Evolutionary conservation across 2,113 vertebrate species (phyloP).

Genomic region (Promerops cafer): DNA sequence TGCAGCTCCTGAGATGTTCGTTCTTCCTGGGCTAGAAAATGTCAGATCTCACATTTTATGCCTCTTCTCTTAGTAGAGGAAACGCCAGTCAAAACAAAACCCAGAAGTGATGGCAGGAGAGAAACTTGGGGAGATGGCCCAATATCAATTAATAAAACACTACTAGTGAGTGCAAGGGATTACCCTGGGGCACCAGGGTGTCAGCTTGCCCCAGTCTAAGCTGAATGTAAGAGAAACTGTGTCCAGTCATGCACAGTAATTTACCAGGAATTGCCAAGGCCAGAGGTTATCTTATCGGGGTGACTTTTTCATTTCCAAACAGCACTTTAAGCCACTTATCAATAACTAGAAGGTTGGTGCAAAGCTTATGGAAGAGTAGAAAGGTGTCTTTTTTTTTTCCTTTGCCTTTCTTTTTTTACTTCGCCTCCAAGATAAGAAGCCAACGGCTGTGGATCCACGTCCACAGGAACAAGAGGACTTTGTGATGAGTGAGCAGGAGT

Average conservation of each 20-base stretch:
- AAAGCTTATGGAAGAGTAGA: background rate
- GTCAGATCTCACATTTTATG: background rate
- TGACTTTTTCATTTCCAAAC: background rate
- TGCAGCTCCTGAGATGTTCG: background rate
- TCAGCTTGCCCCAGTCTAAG: background rate
- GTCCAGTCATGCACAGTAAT: background rate
- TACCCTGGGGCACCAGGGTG: background rate
- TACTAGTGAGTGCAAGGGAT: background rate
- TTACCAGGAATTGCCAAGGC: background rate
- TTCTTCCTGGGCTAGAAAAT: background rate
- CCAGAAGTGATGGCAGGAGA: background rate
- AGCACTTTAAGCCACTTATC: background rate
- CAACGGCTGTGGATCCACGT: fast-evolving
- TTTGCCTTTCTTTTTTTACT: background rate
- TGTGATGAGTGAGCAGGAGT: background rate
- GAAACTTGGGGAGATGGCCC: background rate
- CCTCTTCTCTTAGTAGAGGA: fast-evolving
- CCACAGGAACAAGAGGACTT: background rate
- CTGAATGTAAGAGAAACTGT: background rate
- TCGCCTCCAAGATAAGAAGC: background rate
- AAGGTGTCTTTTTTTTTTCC: background rate
- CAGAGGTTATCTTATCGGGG: background rate
- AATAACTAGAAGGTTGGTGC: background rate
- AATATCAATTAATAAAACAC: background rate
- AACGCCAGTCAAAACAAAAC: background rate